Evolutionary conservation across 2,888 invertebrate genomes (phyloP).

Genomic region (Busseola fusca): DNA sequence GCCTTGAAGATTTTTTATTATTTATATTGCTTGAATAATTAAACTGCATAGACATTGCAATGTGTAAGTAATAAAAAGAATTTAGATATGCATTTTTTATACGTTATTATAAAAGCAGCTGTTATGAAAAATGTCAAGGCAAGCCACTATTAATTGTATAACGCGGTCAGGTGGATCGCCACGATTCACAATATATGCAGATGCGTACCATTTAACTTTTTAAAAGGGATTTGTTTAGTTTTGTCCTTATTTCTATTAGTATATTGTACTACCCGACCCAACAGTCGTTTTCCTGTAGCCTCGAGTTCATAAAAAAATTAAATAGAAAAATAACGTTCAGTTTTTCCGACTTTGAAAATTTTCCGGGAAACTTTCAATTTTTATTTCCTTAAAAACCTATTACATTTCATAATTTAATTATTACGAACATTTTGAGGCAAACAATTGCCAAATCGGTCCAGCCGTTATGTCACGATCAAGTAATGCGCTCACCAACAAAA

Average conservation of each 20-base stretch:
- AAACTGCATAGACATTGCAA: background rate
- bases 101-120: background rate
- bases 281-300: background rate
- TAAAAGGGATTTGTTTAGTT: background rate
- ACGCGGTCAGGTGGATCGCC: background rate
- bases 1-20: background rate
- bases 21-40: background rate
- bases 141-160: background rate
- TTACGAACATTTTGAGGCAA: background rate
- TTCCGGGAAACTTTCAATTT: background rate
- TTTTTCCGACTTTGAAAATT: background rate
- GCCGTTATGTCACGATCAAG: background rate
- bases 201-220: constrained; percentile 1
- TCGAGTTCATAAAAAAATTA: background rate
- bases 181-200: constrained; percentile 5
- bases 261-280: background rate
- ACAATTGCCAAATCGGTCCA: background rate
- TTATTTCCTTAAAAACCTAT: background rate
- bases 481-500: background rate
- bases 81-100: constrained; percentile 6
- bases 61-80: background rate
- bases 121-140: constrained; percentile 36
- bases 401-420: background rate
- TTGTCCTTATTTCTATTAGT: background rate
- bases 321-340: background rate